These are phyloP conservation scores for Sylvia borin DNA, from an alignment of 2,797 vertebrate genomes.

Conservation along the genomic window DNA sequence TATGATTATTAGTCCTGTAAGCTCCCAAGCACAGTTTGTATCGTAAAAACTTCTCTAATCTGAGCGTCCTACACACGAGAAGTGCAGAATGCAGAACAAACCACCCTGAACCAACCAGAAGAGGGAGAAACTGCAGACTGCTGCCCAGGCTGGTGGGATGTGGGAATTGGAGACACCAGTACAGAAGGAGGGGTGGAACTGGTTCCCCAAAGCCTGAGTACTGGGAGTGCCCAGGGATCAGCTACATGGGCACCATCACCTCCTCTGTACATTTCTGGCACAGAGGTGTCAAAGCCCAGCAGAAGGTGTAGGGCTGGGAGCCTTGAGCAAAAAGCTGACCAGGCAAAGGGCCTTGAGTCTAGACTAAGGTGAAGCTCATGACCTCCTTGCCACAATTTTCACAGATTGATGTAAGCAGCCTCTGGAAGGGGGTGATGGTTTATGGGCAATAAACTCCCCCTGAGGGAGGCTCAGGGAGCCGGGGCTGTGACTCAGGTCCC, in stretches of 20 bases:
- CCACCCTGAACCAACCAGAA: not conserved
- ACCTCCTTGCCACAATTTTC: not conserved
- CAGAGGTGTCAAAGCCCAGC: not conserved
- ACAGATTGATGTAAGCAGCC: rapidly evolving
- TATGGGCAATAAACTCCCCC: not conserved
- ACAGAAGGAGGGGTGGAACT: not conserved
- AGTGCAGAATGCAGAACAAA: not conserved
- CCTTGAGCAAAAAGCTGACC: not conserved
- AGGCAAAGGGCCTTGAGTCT: not conserved
- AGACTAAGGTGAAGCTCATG: not conserved
- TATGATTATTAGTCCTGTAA: constrained; percentile 19
- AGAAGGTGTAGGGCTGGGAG: not conserved
- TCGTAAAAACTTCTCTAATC: not conserved
- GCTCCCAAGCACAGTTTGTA: not conserved
- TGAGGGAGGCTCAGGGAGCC: not conserved
- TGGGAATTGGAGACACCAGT: not conserved
- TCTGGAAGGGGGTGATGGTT: not conserved
- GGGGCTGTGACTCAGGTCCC: not conserved
- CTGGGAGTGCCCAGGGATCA: not conserved
- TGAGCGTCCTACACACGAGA: not conserved
- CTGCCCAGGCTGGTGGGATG: not conserved
- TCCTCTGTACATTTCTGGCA: not conserved
- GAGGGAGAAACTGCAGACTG: not conserved
- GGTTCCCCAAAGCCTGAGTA: not conserved
- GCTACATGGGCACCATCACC: not conserved